A percentile compares a stretch with the other conserved stretches of the same genome.
These are phyloP conservation scores for Onychomys arenicola DNA, from an alignment of 2,797 vertebrate species.

Conservation along the genomic window DNA sequence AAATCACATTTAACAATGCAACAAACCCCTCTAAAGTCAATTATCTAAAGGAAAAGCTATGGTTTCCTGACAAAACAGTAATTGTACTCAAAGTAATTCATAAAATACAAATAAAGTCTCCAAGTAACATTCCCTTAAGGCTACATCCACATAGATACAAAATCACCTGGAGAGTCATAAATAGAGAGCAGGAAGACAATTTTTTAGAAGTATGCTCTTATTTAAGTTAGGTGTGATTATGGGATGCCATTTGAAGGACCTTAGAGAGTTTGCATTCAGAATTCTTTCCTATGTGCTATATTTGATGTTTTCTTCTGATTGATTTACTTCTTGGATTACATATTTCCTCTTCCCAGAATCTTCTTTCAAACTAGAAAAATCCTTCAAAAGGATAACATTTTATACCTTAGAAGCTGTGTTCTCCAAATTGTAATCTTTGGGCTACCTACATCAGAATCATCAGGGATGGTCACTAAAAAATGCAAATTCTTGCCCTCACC, in stretches of 20 bases:
- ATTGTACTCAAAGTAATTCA: slow-evolving; percentile 74
- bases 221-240: slow-evolving; percentile 1
- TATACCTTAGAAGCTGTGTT: background rate
- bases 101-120: slow-evolving; percentile 65
- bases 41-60: slow-evolving; percentile 75
- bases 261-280: background rate
- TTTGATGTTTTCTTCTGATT: background rate
- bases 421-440: slow-evolving; percentile 32
- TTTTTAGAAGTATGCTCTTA: background rate
- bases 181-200: background rate
- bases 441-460: slow-evolving; percentile 18
- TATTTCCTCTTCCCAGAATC: slow-evolving; percentile 21
- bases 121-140: slow-evolving; percentile 56
- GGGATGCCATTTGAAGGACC: background rate
- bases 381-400: slow-evolving; percentile 50
- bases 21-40: slow-evolving; percentile 59
- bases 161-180: slow-evolving; percentile 3
- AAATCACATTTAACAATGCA: slow-evolving; percentile 75
- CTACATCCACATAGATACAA: slow-evolving; percentile 20
- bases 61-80: slow-evolving; percentile 73
- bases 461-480: slow-evolving; percentile 11
- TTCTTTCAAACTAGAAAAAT: slow-evolving; percentile 50
- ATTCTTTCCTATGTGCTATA: background rate
- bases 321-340: slow-evolving; percentile 20
- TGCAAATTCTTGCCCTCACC: background rate